Conservation (phyloP, 1,140 invertebrate species). For the Muscidifurax raptorellus region DNA sequence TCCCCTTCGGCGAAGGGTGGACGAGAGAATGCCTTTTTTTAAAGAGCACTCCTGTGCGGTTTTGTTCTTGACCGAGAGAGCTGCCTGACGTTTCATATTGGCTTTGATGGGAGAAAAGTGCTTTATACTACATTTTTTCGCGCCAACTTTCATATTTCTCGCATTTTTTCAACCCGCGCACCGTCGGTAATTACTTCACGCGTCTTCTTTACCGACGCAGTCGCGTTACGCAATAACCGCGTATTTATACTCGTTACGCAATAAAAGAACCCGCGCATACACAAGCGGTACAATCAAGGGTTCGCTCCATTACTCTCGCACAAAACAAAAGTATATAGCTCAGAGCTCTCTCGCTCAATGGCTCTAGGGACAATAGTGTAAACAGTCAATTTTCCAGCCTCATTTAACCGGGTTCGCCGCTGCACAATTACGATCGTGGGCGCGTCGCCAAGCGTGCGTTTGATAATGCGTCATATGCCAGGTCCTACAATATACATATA, state of each 20-base stretch:
- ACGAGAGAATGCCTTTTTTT: background rate
- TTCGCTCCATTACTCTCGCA: background rate
- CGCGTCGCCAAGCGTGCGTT: background rate
- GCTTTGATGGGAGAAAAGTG: too few species aligned
- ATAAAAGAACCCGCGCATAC: background rate
- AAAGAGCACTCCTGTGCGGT: background rate
- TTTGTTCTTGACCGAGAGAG: background rate
- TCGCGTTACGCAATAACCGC: background rate
- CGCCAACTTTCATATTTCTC: too few species aligned
- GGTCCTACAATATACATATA: background rate
- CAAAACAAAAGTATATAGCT: slow-evolving; percentile 6
- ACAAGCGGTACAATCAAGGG: background rate
- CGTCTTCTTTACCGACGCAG: background rate
- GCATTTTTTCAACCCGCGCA: too few species aligned
- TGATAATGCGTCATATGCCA: slow-evolving; percentile 39
- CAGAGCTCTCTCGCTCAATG: background rate
- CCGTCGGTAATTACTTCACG: background rate
- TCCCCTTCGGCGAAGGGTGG: background rate
- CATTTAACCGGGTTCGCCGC: slow-evolving; percentile 3
- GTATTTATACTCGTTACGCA: background rate
- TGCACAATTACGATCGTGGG: slow-evolving; percentile 13
- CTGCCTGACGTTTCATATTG: background rate
- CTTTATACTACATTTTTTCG: too few species aligned
- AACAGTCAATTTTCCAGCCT: slow-evolving; percentile 41
- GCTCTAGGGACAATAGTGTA: background rate